Base-by-base conservation (phyloP, 2,888 invertebrate genomes). In the Strigamia transsilvanica region DNA sequence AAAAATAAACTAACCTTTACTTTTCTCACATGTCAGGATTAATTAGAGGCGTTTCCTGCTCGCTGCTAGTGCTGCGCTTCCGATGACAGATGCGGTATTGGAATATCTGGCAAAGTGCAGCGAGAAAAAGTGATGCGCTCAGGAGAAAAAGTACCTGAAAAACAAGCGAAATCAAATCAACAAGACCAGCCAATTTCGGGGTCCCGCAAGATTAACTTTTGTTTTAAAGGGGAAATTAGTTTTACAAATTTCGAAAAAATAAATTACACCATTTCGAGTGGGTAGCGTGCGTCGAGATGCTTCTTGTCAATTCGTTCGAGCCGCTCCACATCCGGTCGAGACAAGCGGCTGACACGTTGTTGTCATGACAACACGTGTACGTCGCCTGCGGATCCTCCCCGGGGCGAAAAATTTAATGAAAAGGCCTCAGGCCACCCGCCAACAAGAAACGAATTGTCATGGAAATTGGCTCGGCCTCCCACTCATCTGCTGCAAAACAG, bases 351-450 rank as follows among this genome's bases (percentile, higher is more conserved):
- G 46, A 12, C 46, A 46, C 12, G 46, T 15, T 46, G 46, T 46
- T 46, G 46, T 46, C 46, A 46, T 46, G 46, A 46, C 46, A 46
- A 46, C 46, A n/a, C 15, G 12, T 46, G 12, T n/a, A 5, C 12
- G 46, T 46, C 46, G 15, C 46, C 12, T 1, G 1, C 15, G 15
- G 46, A 7, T 46, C 13, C 46, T 46, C 46, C 46, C 46, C 15
- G 15, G 12, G 46, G 15, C 46, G 0, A 46, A 46, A 38, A 46
- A 46, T 46, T 46, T 46, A 46, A 46, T 46, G 42, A 46, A 46
- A 46, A 46, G 46, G 46, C 46, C 46, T 46, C 46, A 46, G 46
- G n/a, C 46, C 46, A 46, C 46, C 46, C 46, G n/a, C 46, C 46
- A 46, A n/a, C 46, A 46, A 46, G n/a, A 46, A n/a, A 46, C 4